Evolutionary conservation across 30 jellyfish, hydroid and myxozoan species (phyloP).

Genomic region (Aurelia sp.): DNA sequence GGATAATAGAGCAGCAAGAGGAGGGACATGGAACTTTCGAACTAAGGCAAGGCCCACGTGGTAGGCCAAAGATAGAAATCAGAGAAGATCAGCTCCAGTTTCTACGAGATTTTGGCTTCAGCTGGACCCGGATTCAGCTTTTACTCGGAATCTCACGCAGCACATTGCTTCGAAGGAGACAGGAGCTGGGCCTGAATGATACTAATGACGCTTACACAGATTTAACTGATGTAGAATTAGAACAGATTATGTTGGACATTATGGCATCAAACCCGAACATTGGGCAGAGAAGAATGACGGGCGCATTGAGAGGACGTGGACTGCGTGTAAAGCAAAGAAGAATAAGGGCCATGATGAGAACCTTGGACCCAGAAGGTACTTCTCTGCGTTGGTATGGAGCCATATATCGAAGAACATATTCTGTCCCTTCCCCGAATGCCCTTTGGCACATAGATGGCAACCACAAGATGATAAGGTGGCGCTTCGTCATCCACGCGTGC

Average conservation of each 20-base stretch:
- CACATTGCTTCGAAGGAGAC: background rate
- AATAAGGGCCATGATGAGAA: slow-evolving; percentile 15
- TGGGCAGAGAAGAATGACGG: slow-evolving; percentile 45
- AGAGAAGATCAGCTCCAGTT: background rate
- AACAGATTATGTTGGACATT: background rate
- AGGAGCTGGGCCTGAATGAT: background rate
- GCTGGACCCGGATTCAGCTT: slow-evolving; percentile 5
- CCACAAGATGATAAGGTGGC: background rate
- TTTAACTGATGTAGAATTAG: background rate
- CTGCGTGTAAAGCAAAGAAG: slow-evolving; percentile 37
- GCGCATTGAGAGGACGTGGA: slow-evolving; percentile 54
- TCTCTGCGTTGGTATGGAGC: background rate
- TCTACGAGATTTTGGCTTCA: slow-evolving; percentile 1
- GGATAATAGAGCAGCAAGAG: no score
- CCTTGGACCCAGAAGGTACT: slow-evolving; percentile 42
- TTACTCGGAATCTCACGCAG: background rate
- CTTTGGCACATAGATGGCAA: background rate
- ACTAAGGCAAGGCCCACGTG: background rate
- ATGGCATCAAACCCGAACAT: slow-evolving; percentile 23
- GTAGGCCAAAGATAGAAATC: background rate
- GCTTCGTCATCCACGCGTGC: background rate
- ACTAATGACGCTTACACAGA: no score
- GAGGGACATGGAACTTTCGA: no score
- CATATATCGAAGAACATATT: background rate
- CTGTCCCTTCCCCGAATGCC: background rate